Evolutionary conservation across 2,888 invertebrate genomes (phyloP).

Genomic region (Euphydryas editha): DNA sequence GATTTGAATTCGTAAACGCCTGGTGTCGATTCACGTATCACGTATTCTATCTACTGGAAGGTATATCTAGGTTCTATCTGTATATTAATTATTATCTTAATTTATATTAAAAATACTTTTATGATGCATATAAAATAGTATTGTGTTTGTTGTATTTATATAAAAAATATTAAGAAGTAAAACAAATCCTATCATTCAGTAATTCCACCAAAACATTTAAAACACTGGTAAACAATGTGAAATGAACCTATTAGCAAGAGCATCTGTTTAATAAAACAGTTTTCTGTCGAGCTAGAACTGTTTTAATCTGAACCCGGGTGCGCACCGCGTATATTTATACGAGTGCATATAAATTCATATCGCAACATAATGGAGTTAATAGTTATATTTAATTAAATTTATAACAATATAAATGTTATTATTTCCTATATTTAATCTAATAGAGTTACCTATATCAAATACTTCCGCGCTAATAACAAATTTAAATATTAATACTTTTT

Average conservation of each 20-base stretch:
- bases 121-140: no score
- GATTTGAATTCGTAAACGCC: no score
- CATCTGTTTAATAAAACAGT: neutral
- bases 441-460: neutral
- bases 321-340: neutral
- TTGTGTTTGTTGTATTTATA: no score
- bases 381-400: neutral
- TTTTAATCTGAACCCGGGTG: neutral
- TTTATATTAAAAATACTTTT: no score
- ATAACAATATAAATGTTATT: neutral
- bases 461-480: neutral
- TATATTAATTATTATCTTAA: no score
- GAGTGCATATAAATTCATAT: neutral
- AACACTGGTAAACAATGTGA: neutral
- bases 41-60: no score
- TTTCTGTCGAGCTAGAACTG: conserved; percentile 1
- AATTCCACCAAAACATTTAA: no score
- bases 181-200: no score
- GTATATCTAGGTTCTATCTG: no score
- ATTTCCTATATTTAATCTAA: neutral
- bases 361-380: neutral
- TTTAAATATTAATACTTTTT: neutral
- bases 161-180: no score
- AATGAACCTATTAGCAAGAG: neutral
- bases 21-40: no score